Evolutionary conservation across 2,113 vertebrate genomes (phyloP), one percentile per base, ranked within the genome.

Genomic region (Scopus umbretta): DNA sequence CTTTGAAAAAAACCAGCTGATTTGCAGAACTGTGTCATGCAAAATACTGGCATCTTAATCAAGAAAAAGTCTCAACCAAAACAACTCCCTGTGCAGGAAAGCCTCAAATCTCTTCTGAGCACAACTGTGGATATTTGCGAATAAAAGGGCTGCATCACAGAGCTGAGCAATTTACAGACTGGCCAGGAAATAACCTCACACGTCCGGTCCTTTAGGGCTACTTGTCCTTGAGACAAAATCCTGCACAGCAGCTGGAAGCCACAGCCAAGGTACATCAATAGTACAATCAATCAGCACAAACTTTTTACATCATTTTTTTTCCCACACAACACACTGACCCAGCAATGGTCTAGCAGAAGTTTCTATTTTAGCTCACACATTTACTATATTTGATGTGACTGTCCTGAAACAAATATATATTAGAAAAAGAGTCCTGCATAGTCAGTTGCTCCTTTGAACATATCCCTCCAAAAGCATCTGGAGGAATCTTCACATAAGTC

Each of bases 141-240:
- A 85, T 4, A 61, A 71, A 73, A 91, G 21, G 34, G 5, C 30
- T 75, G 17, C 0, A 0, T 49, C 40, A 76, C 0, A 0, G 30
- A 68, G 23, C 20, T 0, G 3, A 45, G 43, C 0, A 1, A 15
- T 13, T 53, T 36, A 52, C 40, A 76, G 49, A 45, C 0, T 14
- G 36, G 13, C 10, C 58, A 87, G 40, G 62, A 94, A 89, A 72
- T n/a, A 49, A 63, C 30, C 79, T 7, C 1, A 0, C 14, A n/a
- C 1, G 2, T 49, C 71, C 30, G 38, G 50, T 61, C 56, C 58
- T 80, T 21, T 32, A 40, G 40, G 70, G 30, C 18, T 56, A 36
- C 59, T 50, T 32, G 36, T 27, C 62, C 49, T 68, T 2, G 1
- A 73, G 49, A 94, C 38, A 84, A 83, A 95, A 66, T 5, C 5